Conservation (phyloP, 2,888 invertebrate genomes). For the Odontocolon sp. region DNA sequence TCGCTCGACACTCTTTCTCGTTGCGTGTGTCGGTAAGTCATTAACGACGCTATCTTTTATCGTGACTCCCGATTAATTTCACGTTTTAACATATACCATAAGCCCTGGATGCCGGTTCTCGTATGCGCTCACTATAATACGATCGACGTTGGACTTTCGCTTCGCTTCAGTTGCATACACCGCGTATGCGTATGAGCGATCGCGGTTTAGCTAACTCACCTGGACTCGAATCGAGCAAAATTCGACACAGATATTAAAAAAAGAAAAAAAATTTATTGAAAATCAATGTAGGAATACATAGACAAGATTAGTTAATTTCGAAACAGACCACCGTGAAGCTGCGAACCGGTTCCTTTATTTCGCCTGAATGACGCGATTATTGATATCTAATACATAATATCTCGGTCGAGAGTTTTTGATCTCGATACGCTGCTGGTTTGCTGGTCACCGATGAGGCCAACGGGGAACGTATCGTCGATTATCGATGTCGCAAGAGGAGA, state of each 20-base stretch:
- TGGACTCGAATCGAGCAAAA: background rate
- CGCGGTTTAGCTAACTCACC: slow-evolving; percentile 22
- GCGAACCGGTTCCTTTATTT: slow-evolving; percentile 55
- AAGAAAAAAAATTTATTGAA: background rate
- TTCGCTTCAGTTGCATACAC: slow-evolving; percentile 20
- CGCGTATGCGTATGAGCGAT: slow-evolving; percentile 6
- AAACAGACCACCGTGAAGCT: slow-evolving; percentile 49
- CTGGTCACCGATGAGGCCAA: background rate
- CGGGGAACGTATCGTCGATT: slow-evolving; percentile 26
- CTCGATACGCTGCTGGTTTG: slow-evolving; percentile 1
- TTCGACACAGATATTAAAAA: background rate
- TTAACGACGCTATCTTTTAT: slow-evolving; percentile 73
- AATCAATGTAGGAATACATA: background rate
- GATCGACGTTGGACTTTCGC: slow-evolving; percentile 41
- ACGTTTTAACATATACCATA: slow-evolving; percentile 68
- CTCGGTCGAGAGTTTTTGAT: slow-evolving; percentile 30
- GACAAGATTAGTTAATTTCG: background rate
- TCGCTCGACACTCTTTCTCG: too few relatives aligned
- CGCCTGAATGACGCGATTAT: slow-evolving; percentile 49
- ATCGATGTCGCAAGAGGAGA: slow-evolving; percentile 32
- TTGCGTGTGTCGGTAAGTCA: slow-evolving; percentile 63
- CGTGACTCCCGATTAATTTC: slow-evolving; percentile 74
- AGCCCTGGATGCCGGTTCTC: background rate
- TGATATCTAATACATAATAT: slow-evolving; percentile 42
- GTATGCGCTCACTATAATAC: slow-evolving; percentile 17